phyloP scores from a whole-genome alignment of 1,140 invertebrate species.

The Pseudomyrmex dendroicus region DNA sequence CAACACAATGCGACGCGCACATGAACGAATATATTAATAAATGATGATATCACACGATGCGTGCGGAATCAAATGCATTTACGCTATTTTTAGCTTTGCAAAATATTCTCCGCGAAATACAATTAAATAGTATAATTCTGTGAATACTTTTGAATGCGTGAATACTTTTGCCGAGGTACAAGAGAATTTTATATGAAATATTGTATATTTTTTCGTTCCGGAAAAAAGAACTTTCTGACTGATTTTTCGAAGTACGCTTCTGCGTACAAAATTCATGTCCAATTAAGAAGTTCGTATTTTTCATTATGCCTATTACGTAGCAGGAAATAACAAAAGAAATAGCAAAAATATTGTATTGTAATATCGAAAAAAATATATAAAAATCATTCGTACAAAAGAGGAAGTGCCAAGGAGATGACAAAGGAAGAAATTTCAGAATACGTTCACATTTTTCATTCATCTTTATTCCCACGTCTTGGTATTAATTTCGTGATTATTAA shows the following conservation, averaged over 20 bases:
- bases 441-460: constrained; percentile 25
- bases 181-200: not conserved
- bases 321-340: not conserved
- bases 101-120: not conserved
- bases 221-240: not conserved
- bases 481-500: constrained; percentile 73
- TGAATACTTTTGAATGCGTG: not conserved
- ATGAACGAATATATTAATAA: not conserved
- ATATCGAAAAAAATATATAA: not conserved
- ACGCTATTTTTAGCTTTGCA: not conserved
- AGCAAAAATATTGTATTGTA: not conserved
- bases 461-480: constrained; percentile 64
- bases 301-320: not conserved
- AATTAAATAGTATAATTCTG: not conserved
- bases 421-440: constrained; percentile 35
- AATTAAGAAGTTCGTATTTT: constrained; percentile 19
- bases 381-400: not conserved
- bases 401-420: too few relatives aligned
- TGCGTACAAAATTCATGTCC: not conserved
- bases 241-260: constrained; percentile 1
- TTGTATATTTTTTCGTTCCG: not conserved
- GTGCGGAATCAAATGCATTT: not conserved
- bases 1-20: not conserved
- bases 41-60: too few relatives aligned
- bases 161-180: not conserved